phyloP scores from a whole-genome alignment of 2,113 vertebrate genomes.

The Dryoscopus gambensis region DNA sequence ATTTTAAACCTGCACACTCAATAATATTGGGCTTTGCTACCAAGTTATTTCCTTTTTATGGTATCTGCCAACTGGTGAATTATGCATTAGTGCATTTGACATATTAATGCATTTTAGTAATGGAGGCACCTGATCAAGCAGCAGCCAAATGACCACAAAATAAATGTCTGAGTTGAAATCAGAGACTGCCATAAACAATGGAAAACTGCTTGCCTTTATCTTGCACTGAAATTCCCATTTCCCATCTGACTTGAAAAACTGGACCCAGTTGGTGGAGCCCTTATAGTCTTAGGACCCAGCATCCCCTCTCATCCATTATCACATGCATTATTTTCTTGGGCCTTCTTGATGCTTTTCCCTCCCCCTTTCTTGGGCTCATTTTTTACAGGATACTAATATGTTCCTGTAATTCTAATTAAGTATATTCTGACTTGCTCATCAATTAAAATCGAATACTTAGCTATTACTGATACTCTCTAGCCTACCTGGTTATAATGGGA shows the following conservation, averaged over 20 bases:
- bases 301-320: not conserved
- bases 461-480: not conserved
- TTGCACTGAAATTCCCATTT: not conserved
- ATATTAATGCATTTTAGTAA: not conserved
- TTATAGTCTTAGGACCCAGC: not conserved
- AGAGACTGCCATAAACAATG: not conserved
- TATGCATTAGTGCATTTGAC: not conserved
- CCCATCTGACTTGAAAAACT: not conserved
- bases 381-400: not conserved
- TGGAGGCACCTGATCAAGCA: not conserved
- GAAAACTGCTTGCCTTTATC: not conserved
- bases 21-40: slow-evolving; percentile 8
- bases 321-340: not conserved
- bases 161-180: not conserved
- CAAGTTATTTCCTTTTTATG: slow-evolving; percentile 27
- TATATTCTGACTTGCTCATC: not conserved
- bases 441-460: not conserved
- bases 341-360: not conserved
- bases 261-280: not conserved
- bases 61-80: slow-evolving; percentile 30
- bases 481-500: not conserved
- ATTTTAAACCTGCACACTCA: slow-evolving; percentile 36
- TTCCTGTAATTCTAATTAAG: not conserved
- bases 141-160: not conserved
- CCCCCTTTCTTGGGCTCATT: not conserved